A percentile compares a stretch with the other conserved stretches of the same genome.
These are phyloP conservation scores for Epicauta chinensis DNA, from an alignment of 1,140 invertebrate genomes.

Conservation along the genomic window DNA sequence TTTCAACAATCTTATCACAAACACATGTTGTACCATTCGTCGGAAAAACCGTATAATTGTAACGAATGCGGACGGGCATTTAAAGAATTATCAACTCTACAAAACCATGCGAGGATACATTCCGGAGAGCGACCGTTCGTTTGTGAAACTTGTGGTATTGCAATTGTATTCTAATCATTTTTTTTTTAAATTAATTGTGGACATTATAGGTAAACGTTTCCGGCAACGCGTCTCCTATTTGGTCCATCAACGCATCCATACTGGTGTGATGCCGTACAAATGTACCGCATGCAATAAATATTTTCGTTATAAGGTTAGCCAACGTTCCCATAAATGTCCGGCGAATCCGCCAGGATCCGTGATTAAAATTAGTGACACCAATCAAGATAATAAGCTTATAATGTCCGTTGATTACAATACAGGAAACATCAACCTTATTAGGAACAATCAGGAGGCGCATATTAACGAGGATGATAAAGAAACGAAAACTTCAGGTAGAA, in stretches of 20 bases:
- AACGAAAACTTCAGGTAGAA: neutral
- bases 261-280: constrained; percentile 75
- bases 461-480: neutral
- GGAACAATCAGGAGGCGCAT: neutral
- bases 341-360: constrained; percentile 51
- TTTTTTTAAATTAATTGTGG: neutral
- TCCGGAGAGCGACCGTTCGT: constrained; percentile 85
- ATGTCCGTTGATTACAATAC: constrained; percentile 30
- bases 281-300: constrained; percentile 74
- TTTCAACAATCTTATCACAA: constrained; percentile 90
- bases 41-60: constrained; percentile 78
- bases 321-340: constrained; percentile 72
- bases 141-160: constrained; percentile 80
- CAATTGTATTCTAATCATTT: neutral
- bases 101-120: constrained; percentile 81
- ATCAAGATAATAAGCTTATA: constrained; percentile 12
- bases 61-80: constrained; percentile 73
- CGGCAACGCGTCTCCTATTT: constrained; percentile 79
- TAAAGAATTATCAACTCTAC: constrained; percentile 81
- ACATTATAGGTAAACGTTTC: constrained; percentile 69
- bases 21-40: constrained; percentile 77
- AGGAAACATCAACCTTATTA: constrained; percentile 26
- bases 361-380: constrained; percentile 22
- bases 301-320: constrained; percentile 80
- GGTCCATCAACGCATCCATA: constrained; percentile 78